Percentiles rank a stretch among this genome's conserved stretches.
Conservation (phyloP, 2,797 vertebrate genomes). For the Schizopygopsis pylzovi region DNA sequence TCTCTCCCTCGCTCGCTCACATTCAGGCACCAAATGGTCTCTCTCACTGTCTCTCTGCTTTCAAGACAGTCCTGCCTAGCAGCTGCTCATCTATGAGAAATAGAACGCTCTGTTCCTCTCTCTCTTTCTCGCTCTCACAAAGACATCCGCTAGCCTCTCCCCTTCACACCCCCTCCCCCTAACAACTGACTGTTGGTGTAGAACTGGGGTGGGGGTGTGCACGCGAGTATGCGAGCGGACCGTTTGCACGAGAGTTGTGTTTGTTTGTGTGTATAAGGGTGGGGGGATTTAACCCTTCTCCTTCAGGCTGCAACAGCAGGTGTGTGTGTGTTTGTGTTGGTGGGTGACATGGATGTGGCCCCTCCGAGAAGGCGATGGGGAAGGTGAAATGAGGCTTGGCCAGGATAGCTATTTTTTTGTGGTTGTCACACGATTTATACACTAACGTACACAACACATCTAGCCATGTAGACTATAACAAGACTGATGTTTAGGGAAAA, state of each 20-base stretch:
- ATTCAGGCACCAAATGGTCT: conserved; percentile 51
- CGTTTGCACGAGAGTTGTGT: conserved; percentile 23
- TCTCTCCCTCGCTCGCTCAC: conserved; percentile 50
- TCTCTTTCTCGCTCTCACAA: conserved; percentile 69
- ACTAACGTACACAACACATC: neutral
- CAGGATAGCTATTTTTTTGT: conserved; percentile 67
- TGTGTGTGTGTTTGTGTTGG: conserved; percentile 47
- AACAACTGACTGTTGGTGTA: conserved; percentile 73
- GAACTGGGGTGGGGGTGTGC: conserved; percentile 59
- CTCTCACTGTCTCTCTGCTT: conserved; percentile 61
- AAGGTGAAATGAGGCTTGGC: conserved; percentile 65
- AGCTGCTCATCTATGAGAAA: conserved; percentile 81
- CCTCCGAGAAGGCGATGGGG: conserved; percentile 53
- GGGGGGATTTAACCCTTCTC: conserved; percentile 29
- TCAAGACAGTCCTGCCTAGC: conserved; percentile 53
- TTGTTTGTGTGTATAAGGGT: conserved; percentile 29
- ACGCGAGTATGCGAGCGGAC: conserved; percentile 50
- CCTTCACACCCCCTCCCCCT: conserved; percentile 60
- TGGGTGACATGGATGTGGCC: conserved; percentile 40
- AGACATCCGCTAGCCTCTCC: conserved; percentile 75
- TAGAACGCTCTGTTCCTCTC: conserved; percentile 72
- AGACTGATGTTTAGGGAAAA: neutral
- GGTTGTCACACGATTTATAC: conserved; percentile 43
- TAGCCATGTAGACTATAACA: neutral
- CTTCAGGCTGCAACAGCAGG: conserved; percentile 30